Evolutionary conservation across 37 sponge, comb jelly and placozoan species (phyloP).

Genomic region (Beroe ovata): DNA sequence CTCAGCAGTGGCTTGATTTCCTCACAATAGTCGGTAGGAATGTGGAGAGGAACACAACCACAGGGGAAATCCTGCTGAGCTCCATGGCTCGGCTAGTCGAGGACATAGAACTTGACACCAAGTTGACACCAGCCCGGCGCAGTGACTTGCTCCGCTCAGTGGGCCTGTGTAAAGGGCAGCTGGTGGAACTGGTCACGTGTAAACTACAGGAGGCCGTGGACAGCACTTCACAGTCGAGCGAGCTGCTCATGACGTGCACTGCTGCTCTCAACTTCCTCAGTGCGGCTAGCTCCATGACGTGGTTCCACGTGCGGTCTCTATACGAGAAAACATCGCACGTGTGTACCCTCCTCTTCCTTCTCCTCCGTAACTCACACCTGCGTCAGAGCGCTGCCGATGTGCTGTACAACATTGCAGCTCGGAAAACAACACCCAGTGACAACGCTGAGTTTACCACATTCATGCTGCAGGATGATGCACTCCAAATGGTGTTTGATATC

Average conservation of each 20-base stretch:
- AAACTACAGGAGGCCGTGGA: constrained; percentile 30
- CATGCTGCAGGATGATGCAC: constrained; percentile 46
- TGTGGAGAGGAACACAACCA: neutral
- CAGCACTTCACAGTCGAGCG: neutral
- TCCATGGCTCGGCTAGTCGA: constrained; percentile 49
- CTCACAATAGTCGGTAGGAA: constrained; percentile 15
- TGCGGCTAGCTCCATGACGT: constrained; percentile 62
- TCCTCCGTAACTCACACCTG: constrained; percentile 1
- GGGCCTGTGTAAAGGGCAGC: constrained; percentile 32
- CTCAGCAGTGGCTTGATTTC: constrained; percentile 63
- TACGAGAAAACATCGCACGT: constrained; percentile 49
- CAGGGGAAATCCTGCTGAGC: constrained; percentile 31
- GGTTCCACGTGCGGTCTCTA: constrained; percentile 38
- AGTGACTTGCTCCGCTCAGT: constrained; percentile 48
- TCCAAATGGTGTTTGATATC: constrained; percentile 63
- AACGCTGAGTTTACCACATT: constrained; percentile 27
- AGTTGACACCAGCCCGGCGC: constrained; percentile 47
- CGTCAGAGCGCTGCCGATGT: constrained; percentile 47
- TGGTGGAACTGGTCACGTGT: constrained; percentile 25
- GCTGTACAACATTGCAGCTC: constrained; percentile 33
- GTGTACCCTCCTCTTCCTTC: constrained; percentile 49
- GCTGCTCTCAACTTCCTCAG: constrained; percentile 32
- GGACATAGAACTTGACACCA: constrained; percentile 52
- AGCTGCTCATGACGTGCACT: constrained; percentile 1
- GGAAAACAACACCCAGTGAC: constrained; percentile 53